Evolutionary conservation across 2,797 vertebrate species (phyloP), one percentile per base, ranked within the genome.

Genomic region (Vultur gryphus): DNA sequence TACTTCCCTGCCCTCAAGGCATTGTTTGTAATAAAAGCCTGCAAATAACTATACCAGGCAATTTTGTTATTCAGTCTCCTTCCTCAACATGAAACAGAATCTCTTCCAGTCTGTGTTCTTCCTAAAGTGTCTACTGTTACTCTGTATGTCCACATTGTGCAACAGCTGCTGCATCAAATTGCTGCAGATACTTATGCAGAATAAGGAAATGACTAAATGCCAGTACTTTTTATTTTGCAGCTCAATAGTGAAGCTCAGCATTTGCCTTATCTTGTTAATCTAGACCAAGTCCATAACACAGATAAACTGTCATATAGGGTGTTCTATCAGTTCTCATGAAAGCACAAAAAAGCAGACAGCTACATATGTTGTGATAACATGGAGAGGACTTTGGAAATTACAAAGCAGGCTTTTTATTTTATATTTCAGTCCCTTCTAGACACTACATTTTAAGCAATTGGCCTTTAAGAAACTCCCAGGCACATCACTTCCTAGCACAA

Each of bases 21-120:
- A 95, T 15, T 86, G 76, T 92, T 95, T 92, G 81, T 52, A 92
- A 93, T 83, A 93, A 92, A 95, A 95, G 85, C 28, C 59, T 86
- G 79, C 86, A 93, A 95, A 95, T 93, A 97, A 87, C 83, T 91
- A 85, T 81, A 95, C 64, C 66, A 75, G 84, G 65, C 35, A 94
- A 93, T 81, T 92, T 61, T 75, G 44, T 93, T 93, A 71, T 89
- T 90, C 83, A 69, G 77, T 59, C 91, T 93, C 89, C 26, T 89
- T 81, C 78, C 77, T 96, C 90, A 84, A 90, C 73, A 70, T 16
- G 13, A 96, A 93, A 92, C 25, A 44, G 85, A 93, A 84, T 54
- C 57, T 90, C 58, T 93, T 78, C n/a, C 86, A 92, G 67, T n/a
- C 78, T 89, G 52, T 71, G 64, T 58, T 91, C 64, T 69, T 84